Evolutionary conservation across 2,113 vertebrate species (phyloP), one percentile per base, ranked within the genome.

Genomic region (Haemorhous mexicanus): DNA sequence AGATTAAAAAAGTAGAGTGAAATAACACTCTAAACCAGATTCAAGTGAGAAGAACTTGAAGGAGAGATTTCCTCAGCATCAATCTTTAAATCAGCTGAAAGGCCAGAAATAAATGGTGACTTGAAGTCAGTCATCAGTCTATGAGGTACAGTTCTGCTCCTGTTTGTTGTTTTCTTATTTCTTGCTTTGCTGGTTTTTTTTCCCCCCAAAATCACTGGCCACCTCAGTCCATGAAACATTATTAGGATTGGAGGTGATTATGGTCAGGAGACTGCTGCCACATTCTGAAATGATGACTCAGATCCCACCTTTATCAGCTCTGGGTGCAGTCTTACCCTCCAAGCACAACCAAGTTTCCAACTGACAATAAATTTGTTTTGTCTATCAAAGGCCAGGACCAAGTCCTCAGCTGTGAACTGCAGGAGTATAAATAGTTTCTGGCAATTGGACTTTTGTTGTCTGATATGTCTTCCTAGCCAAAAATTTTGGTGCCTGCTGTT

Each of bases 391-490:
- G 94, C 85, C 74, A 87, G 85, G 91, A 90, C 85, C 84, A 75
- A 55, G 91, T 72, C 68, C 70, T 84, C 69, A 86, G 83, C 88
- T 96, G 89, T 93, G 85, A 97, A 89, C 78, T 84, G 84, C 90
- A 92, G 72, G 64, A 90, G 27, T 59, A 90, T 64, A 93, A 96
- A 94, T 75, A 87, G 61, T 85, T 86, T 52, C 76, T 90, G 88
- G 73, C 73, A 90, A 94, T 33, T 37, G 72, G 50, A 73, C 55
- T 87, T 91, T n/a, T 73, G 78, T 91, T 87, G 81, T 61, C 80
- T 93, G 62, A 12, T 73, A 22, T 84, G 39, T 85, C 87, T 94
- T 94, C 68, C 66, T 18, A 74, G 91, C 30, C 84, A 94, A 53
- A 67, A 58, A 24, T 16, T 70, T 85, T 72, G 44, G 44, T 0